Percentiles rank a stretch among this genome's conserved stretches.
These are phyloP conservation scores for Leptopilina boulardi DNA, from an alignment of 1,140 invertebrate species.

Conservation along the genomic window DNA sequence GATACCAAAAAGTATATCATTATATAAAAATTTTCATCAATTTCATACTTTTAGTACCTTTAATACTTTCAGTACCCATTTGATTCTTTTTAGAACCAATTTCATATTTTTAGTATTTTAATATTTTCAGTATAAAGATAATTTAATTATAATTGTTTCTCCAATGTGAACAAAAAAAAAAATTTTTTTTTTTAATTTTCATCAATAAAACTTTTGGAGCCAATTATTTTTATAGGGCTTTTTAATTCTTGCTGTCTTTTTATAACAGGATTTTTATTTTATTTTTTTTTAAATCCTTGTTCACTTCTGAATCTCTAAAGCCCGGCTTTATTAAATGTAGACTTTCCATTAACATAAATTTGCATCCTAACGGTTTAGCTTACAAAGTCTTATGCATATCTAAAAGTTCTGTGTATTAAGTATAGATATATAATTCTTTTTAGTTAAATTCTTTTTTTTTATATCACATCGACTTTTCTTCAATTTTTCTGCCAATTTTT, in stretches of 20 bases:
- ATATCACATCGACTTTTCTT: background rate
- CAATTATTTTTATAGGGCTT: constrained; percentile 20
- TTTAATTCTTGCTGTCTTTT: background rate
- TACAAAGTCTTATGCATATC: background rate
- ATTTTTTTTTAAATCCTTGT: background rate
- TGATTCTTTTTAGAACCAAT: too few species aligned
- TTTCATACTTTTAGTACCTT: too few species aligned
- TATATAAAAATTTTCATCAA: too few species aligned
- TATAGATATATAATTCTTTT: background rate
- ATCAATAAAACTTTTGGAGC: too few species aligned
- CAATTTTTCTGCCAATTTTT: background rate
- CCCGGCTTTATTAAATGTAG: background rate
- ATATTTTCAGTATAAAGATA: too few species aligned
- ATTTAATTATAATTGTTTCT: too few species aligned
- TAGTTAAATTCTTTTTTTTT: background rate
- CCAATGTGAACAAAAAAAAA: too few species aligned
- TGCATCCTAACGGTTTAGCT: constrained; percentile 2
- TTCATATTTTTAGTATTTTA: too few species aligned
- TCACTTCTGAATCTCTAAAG: constrained; percentile 2
- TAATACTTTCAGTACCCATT: too few species aligned
- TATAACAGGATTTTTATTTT: too few species aligned
- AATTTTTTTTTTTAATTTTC: too few species aligned
- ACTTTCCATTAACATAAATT: constrained; percentile 31
- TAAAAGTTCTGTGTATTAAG: background rate
- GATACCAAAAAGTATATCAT: too few species aligned